These are phyloP conservation scores for Bombycilla garrulus DNA, from an alignment of 2,113 vertebrate genomes.

Conservation along the genomic window DNA sequence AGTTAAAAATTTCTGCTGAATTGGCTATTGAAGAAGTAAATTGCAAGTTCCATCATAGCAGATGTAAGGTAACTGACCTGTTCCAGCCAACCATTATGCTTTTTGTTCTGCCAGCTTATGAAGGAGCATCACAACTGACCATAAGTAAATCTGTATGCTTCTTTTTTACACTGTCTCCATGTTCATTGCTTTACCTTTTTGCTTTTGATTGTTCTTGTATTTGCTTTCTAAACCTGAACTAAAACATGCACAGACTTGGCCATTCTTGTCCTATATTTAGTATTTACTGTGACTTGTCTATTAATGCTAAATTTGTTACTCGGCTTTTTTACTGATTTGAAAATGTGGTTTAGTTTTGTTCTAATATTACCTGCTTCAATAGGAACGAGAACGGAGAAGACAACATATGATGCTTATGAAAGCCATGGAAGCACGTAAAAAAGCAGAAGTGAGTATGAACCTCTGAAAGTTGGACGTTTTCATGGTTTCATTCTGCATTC, in stretches of 20 bases:
- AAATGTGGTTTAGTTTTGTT: slow-evolving; percentile 55
- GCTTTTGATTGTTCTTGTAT: slow-evolving; percentile 83
- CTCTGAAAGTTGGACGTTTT: background rate
- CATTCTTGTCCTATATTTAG: slow-evolving; percentile 83
- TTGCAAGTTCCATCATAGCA: slow-evolving; percentile 74
- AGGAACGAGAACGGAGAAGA: slow-evolving; percentile 91
- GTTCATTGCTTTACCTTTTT: slow-evolving; percentile 86
- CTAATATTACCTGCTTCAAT: slow-evolving; percentile 73
- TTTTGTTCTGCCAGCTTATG: slow-evolving; percentile 81
- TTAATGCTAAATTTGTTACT: slow-evolving; percentile 79
- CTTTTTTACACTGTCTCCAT: slow-evolving; percentile 84
- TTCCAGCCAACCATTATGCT: slow-evolving; percentile 84
- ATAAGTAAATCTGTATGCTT: slow-evolving; percentile 84
- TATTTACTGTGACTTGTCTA: slow-evolving; percentile 81
- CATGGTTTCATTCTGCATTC: background rate
- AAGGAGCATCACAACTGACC: slow-evolving; percentile 84
- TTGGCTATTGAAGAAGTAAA: slow-evolving; percentile 69
- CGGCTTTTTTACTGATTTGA: slow-evolving; percentile 47
- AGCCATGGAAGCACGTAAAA: slow-evolving; percentile 92
- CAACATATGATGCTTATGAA: slow-evolving; percentile 96
- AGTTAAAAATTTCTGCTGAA: slow-evolving; percentile 36
- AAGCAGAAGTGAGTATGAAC: slow-evolving; percentile 85
- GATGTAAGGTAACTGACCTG: slow-evolving; percentile 84
- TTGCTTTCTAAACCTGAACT: slow-evolving; percentile 84
- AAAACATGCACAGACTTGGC: slow-evolving; percentile 82